Conservation (phyloP, 2,888 invertebrate genomes). For the Cybosia mesomella region DNA sequence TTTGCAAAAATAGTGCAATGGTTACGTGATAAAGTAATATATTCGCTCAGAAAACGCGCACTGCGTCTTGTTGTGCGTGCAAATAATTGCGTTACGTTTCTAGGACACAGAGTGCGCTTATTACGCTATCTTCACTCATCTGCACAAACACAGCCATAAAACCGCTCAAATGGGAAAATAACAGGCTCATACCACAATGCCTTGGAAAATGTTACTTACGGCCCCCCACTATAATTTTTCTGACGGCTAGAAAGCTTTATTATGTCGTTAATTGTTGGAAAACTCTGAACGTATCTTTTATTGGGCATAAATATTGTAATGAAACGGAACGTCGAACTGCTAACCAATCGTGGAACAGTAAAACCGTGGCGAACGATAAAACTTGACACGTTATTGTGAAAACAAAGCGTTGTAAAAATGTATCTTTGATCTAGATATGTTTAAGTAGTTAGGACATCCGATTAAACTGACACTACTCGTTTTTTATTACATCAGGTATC, state of each 20-base stretch:
- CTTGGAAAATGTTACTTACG: constrained; percentile 76
- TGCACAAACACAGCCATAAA: constrained; percentile 79
- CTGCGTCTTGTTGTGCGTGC: constrained; percentile 76
- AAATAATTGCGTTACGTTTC: constrained; percentile 83
- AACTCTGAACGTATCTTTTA: constrained; percentile 61
- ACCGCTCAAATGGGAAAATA: constrained; percentile 85
- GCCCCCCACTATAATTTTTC: constrained; percentile 71
- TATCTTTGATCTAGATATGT: constrained; percentile 41
- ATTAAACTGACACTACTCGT: constrained; percentile 39
- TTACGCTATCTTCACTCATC: constrained; percentile 79
- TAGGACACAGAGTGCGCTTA: constrained; percentile 77
- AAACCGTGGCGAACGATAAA: constrained; percentile 44
- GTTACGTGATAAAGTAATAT: constrained; percentile 39
- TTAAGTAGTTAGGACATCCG: constrained; percentile 37
- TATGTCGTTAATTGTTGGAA: constrained; percentile 66
- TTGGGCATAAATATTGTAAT: constrained; percentile 57
- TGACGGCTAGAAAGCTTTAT: constrained; percentile 77
- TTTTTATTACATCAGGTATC: constrained; percentile 34
- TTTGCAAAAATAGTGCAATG: constrained; percentile 35
- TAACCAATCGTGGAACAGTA: constrained; percentile 52
- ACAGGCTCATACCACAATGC: constrained; percentile 83
- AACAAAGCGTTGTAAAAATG: constrained; percentile 45
- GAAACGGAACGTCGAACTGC: constrained; percentile 51
- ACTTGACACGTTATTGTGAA: constrained; percentile 49
- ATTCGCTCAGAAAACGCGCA: constrained; percentile 42